Evolutionary conservation across 2,113 vertebrate genomes (phyloP), one percentile per base, ranked within the genome.

Genomic region (Baryphthengus martii): DNA sequence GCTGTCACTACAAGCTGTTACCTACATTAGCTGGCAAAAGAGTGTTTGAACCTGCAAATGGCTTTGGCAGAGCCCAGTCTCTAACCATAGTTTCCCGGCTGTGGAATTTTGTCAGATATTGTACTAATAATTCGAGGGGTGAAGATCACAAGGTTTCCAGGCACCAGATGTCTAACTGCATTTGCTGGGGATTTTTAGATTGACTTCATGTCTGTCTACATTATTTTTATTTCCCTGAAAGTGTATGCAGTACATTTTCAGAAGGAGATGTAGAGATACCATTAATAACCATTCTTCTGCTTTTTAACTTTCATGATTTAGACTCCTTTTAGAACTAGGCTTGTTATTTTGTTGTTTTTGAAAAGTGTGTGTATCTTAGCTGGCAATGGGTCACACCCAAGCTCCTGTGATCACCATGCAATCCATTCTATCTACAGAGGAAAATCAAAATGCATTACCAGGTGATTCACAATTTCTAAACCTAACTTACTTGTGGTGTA

Each of bases 1-100:
- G 84, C 87, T 93, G 81, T 72, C 88, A 74, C 49, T 79, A 70
- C 94, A 95, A 91, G 78, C 89, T 95, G 94, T 85, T 71, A 89
- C 88, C 91, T 96, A 31, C 45, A 83, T 88, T 61, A 90, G 37
- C 63, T 94, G 88, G 90, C 87, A 94, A 52, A 73, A 85, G 49
- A 42, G 21, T 58, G 19, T 83, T 85, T 73, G 79, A 94, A 93
- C 66, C 84, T 90, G 85, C 28, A 58, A 26, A 93, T 76, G 29
- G 61, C 74, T 94, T 95, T 82, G 89, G 77, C 88, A 83, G 55
- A 52, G 63, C 28, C 29, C 24, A 12, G 20, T 52, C 44, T 92
- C 42, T 74, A 71, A 55, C 65, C 40, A 6, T n/a, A 17, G 52
- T 72, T 96, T 58, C 26, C 56, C 87, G 76, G 18, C 56, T 40